Evolutionary conservation across 2,113 vertebrate species (phyloP).

Genomic region (Colaptes auratus): DNA sequence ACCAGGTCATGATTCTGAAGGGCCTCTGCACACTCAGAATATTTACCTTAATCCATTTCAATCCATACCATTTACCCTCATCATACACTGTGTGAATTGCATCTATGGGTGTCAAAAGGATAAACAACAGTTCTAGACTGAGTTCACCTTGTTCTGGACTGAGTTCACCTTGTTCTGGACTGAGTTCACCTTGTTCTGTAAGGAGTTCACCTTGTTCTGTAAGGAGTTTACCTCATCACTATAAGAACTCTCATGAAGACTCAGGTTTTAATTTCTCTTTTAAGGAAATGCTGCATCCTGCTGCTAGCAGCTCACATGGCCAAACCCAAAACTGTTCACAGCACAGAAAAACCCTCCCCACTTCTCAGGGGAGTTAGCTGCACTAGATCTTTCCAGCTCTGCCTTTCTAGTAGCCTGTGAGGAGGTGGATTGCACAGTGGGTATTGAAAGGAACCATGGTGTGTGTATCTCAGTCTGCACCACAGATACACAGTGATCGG

Average conservation of each 20-base stretch:
- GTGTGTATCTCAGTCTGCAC: not conserved
- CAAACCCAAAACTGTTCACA: not conserved
- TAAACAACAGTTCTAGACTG: not conserved
- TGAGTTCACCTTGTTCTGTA: not conserved
- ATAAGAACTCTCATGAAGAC: not conserved
- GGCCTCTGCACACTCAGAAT: not conserved
- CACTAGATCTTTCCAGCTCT: not conserved
- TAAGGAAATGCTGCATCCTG: not conserved
- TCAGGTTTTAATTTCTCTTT: not conserved
- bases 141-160: not conserved
- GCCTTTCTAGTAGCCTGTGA: not conserved
- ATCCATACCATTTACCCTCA: not conserved
- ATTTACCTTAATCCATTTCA: not conserved
- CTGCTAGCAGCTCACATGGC: not conserved
- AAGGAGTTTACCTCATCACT: not conserved
- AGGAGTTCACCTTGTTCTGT: not conserved
- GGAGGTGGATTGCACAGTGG: not conserved
- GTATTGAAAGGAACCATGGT: not conserved
- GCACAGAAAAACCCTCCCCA: not conserved
- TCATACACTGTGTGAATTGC: not conserved
- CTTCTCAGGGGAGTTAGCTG: not conserved
- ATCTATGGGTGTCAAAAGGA: not conserved
- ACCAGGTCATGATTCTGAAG: not conserved
- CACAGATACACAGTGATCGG: not conserved
- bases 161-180: not conserved